Evolutionary conservation across 2,888 invertebrate genomes (phyloP).

Genomic region (Euzophera pinguis): DNA sequence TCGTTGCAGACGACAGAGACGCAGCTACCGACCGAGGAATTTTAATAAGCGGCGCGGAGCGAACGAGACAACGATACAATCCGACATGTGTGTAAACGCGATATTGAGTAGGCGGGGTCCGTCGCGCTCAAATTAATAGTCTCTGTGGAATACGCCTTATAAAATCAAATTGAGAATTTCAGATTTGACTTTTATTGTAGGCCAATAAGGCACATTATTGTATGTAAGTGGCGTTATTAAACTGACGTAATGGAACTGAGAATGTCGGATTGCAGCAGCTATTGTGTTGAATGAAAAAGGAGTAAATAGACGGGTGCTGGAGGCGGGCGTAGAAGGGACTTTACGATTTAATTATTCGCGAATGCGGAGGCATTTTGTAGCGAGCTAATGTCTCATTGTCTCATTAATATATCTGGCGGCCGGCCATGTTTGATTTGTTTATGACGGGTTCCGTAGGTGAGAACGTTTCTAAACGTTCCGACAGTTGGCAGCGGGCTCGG

Average conservation of each 20-base stretch:
- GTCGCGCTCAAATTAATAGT: slow-evolving; percentile 78
- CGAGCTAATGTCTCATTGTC: slow-evolving; percentile 79
- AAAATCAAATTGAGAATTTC: slow-evolving; percentile 24
- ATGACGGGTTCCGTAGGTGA: slow-evolving; percentile 64
- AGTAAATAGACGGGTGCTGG: slow-evolving; percentile 76
- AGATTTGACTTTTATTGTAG: slow-evolving; percentile 31
- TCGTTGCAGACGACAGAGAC: slow-evolving; percentile 58
- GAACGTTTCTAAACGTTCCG: slow-evolving; percentile 45
- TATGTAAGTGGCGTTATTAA: slow-evolving; percentile 28
- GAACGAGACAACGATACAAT: slow-evolving; percentile 68
- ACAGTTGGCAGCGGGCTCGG: slow-evolving; percentile 29
- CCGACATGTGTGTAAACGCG: slow-evolving; percentile 75
- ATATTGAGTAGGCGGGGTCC: slow-evolving; percentile 74
- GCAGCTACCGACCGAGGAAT: slow-evolving; percentile 74
- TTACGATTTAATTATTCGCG: slow-evolving; percentile 81
- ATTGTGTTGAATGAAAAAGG: slow-evolving; percentile 80
- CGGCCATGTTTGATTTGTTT: slow-evolving; percentile 80
- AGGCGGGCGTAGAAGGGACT: slow-evolving; percentile 77
- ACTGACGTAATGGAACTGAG: slow-evolving; percentile 53
- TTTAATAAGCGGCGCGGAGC: slow-evolving; percentile 77
- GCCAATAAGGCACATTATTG: slow-evolving; percentile 31
- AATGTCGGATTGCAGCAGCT: slow-evolving; percentile 71
- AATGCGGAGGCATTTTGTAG: slow-evolving; percentile 80
- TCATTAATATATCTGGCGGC: slow-evolving; percentile 78
- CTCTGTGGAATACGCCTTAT: slow-evolving; percentile 73